Evolutionary conservation across 2,113 vertebrate species (phyloP).

Genomic region (Todiramphus saurophagus): DNA sequence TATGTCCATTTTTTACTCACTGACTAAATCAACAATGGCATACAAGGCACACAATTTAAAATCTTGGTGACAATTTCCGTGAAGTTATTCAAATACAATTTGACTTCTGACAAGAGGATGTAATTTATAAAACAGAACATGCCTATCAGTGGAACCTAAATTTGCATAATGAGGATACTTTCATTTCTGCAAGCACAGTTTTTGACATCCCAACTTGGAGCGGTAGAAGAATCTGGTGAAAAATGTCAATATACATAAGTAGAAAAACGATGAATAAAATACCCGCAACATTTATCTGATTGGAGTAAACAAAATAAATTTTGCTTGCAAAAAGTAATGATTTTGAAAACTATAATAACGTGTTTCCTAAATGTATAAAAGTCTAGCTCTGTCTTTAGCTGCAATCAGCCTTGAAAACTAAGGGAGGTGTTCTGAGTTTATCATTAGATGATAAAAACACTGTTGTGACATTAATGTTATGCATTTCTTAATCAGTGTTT

Average conservation of each 20-base stretch:
- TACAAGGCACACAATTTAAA: constrained; percentile 83
- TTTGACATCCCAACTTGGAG: constrained; percentile 87
- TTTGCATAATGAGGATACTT: constrained; percentile 96
- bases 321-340: constrained; percentile 71
- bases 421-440: constrained; percentile 73
- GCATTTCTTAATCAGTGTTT: constrained; percentile 87
- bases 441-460: constrained; percentile 77
- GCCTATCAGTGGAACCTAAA: constrained; percentile 86
- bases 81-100: constrained; percentile 95
- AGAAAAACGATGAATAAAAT: constrained; percentile 81
- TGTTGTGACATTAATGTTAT: constrained; percentile 84
- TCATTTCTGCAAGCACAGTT: constrained; percentile 87
- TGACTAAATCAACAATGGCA: constrained; percentile 89
- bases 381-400: constrained; percentile 67
- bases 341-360: constrained; percentile 69
- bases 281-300: constrained; percentile 79
- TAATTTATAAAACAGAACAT: constrained; percentile 95
- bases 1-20: constrained; percentile 84
- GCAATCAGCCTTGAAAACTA: constrained; percentile 61
- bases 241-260: constrained; percentile 83
- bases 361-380: constrained; percentile 60
- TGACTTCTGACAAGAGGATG: constrained; percentile 95
- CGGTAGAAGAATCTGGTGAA: constrained; percentile 76
- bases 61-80: constrained; percentile 91
- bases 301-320: constrained; percentile 79